Percentiles rank a stretch among this genome's conserved stretches.
phyloP scores from a whole-genome alignment of 2,888 invertebrate genomes.

The Chloromyia formosa region DNA sequence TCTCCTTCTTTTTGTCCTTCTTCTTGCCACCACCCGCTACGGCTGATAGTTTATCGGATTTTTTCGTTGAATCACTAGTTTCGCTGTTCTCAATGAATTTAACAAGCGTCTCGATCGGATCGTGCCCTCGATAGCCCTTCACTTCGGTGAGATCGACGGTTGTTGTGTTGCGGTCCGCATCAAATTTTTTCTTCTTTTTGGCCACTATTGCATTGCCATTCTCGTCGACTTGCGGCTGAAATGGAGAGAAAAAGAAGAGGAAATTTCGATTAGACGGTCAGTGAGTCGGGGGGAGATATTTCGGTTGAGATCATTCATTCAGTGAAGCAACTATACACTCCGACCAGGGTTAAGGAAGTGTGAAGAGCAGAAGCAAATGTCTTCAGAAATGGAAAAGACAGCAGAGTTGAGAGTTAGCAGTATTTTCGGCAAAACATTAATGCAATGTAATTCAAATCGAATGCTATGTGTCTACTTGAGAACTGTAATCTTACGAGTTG shows the following conservation, averaged over 20 bases:
- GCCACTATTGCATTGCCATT: conserved; percentile 76
- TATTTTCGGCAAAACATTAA: too few species aligned
- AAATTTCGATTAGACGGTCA: too few species aligned
- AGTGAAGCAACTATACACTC: too few species aligned
- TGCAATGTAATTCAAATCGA: too few species aligned
- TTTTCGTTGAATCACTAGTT: conserved; percentile 56
- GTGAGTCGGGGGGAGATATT: too few species aligned
- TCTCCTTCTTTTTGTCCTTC: conserved; percentile 63
- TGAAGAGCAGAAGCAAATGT: conserved; percentile 69
- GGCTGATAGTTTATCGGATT: conserved; percentile 57
- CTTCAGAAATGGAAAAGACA: too few species aligned
- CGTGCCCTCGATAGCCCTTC: conserved; percentile 81
- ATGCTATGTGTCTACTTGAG: too few species aligned
- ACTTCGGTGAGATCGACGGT: conserved; percentile 69
- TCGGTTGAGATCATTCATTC: too few species aligned
- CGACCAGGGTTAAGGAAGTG: too few species aligned
- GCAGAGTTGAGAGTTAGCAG: too few species aligned
- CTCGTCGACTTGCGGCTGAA: conserved; percentile 72
- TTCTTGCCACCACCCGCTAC: conserved; percentile 65
- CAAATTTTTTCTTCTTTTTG: conserved; percentile 68
- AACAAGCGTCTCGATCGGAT: conserved; percentile 79
- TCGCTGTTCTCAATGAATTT: conserved; percentile 77
- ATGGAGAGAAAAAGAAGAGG: neutral
- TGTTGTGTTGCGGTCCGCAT: conserved; percentile 66
- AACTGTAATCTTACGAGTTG: too few species aligned